Base-by-base conservation (phyloP, 2,797 vertebrate genomes). In the Meriones psammophilus region DNA sequence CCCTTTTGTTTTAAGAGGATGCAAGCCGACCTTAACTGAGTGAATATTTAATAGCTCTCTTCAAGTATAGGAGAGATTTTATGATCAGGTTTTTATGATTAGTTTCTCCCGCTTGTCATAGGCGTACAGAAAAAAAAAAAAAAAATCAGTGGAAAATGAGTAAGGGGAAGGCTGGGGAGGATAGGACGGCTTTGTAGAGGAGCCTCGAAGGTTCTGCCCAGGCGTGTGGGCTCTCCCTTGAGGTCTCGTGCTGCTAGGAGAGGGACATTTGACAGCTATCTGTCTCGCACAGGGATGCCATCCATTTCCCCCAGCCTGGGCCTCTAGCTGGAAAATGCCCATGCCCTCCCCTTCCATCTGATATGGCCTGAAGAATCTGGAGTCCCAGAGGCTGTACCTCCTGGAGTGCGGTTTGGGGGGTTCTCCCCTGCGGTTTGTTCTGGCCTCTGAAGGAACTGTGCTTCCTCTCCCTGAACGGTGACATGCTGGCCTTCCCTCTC, bases 1-100 rank as follows among this genome's bases (percentile, higher is more conserved):
- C 94, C 94, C 97, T 96, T 97, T 98, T 97, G 97, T 97, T 95
- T 92, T 74, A n/a, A 96, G 10, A 74, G 50, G 88, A 50, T 93
- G 69, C 13, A 1, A 54, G 73, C 91, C 91, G 94, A 96, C 76
- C 91, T 95, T 74, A 87, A 80, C 92, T 68, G 83, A 78, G 92
- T 94, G 96, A 66, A 46, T 89, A 58, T 92, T 62, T 95, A 78
- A 92, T 94, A 91, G 76, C 91, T 76, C 86, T 83, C 94, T 96
- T 92, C 68, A 88, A 95, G 85, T 22, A 33, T 69, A 79, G 93
- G 92, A 88, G 88, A 71, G 85, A 46, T 94, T 97, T 97, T 95
- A 94, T 64, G 89, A 91, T 85, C 81, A 8, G 92, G 54, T 87
- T 97, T 97, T 97, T 95, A 96, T 79, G 95, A 93, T 93, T 77